Conservation (phyloP, 2,888 invertebrate genomes). For the Caenorhabditis japonica region DNA sequence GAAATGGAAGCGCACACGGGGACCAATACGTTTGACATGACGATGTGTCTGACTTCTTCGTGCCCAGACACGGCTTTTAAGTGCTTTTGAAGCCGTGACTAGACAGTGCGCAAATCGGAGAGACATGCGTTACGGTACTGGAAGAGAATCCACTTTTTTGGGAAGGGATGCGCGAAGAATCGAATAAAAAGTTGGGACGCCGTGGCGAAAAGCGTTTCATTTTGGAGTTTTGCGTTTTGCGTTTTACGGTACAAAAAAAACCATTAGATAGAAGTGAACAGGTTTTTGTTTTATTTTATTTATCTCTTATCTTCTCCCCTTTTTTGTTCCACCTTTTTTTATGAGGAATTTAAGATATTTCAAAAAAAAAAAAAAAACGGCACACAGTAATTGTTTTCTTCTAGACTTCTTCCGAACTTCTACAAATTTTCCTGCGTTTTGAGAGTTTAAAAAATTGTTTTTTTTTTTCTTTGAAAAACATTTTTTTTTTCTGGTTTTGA, state of each 20-base stretch:
- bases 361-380: no score
- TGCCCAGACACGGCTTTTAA: no score
- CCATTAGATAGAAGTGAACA: constrained; percentile 30
- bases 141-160: constrained; percentile 50
- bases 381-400: no score
- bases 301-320: no score
- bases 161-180: constrained; percentile 33
- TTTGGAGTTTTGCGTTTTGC: constrained; percentile 30
- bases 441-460: no score
- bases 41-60: constrained; percentile 7
- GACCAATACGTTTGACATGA: constrained; percentile 59
- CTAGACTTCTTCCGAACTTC: no score
- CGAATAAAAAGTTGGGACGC: constrained; percentile 49
- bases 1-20: constrained; percentile 60
- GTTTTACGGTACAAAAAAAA: constrained; percentile 34
- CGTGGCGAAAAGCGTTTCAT: constrained; percentile 35
- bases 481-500: no score
- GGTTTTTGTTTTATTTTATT: no score
- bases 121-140: constrained; percentile 38
- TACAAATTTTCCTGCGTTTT: no score
- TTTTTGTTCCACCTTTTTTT: no score
- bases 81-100: constrained; percentile 7
- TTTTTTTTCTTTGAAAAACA: no score
- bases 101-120: constrained; percentile 15
- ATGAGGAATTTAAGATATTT: no score